phyloP scores from a whole-genome alignment of 2,888 invertebrate species.

The Amphipyra berbera region DNA sequence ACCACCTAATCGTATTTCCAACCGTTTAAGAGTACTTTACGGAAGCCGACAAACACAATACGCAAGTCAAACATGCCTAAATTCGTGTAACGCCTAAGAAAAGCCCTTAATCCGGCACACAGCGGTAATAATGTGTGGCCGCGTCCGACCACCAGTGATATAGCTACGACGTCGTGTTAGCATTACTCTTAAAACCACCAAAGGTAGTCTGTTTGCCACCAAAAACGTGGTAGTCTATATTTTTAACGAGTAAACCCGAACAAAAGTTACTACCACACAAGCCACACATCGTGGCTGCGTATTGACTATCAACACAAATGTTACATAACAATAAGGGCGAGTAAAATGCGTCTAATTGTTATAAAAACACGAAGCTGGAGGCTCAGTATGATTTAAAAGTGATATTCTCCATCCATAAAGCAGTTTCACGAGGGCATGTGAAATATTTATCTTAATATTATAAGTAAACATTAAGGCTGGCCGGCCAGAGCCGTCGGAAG shows the following conservation, averaged over 20 bases:
- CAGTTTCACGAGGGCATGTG: constrained; percentile 88
- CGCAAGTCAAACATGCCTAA: constrained; percentile 39
- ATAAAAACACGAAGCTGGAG: constrained; percentile 84
- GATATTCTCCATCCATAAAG: constrained; percentile 88
- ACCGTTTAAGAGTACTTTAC: constrained; percentile 23
- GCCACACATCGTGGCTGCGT: constrained; percentile 70
- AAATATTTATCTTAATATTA: constrained; percentile 90
- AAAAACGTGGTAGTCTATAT: constrained; percentile 87
- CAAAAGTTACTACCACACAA: constrained; percentile 60
- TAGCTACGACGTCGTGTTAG: constrained; percentile 67
- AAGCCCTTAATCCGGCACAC: constrained; percentile 3
- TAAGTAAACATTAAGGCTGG: constrained; percentile 85
- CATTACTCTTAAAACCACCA: constrained; percentile 77
- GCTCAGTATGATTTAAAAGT: constrained; percentile 86
- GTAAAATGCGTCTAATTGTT: constrained; percentile 88
- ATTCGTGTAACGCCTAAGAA: constrained; percentile 14
- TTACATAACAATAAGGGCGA: constrained; percentile 82
- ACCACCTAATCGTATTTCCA: constrained; percentile 46
- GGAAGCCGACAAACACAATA: constrained; percentile 44
- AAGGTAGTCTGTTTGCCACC: constrained; percentile 71
- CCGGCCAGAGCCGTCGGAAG: constrained; percentile 63
- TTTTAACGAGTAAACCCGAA: constrained; percentile 86
- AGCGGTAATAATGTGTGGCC: constrained; percentile 42
- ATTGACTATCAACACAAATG: constrained; percentile 80
- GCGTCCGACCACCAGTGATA: constrained; percentile 46